A percentile compares a stretch with the other conserved stretches of the same genome.
Conservation (phyloP, 1,140 invertebrate species). For the Tetragnatha versicolor region DNA sequence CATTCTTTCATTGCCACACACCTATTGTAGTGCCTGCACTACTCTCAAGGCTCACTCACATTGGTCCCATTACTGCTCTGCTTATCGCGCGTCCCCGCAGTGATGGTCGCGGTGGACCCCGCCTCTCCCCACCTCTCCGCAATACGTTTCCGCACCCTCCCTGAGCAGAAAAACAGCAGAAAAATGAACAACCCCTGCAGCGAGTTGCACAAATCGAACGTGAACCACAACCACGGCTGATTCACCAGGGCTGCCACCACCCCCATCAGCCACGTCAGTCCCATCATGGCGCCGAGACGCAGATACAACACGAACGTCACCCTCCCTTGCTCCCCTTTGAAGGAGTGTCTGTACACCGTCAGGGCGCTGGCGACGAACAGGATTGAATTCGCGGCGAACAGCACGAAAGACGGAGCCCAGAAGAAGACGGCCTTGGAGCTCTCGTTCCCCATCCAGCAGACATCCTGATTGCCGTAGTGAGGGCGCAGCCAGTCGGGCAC, state of each 20-base stretch:
- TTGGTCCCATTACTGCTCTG: too few relatives aligned
- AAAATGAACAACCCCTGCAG: constrained; percentile 71
- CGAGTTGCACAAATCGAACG: constrained; percentile 69
- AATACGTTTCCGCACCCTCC: constrained; percentile 21
- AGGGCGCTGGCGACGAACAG: constrained; percentile 68
- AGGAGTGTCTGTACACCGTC: constrained; percentile 64
- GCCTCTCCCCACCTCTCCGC: too few relatives aligned
- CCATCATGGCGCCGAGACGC: constrained; percentile 65
- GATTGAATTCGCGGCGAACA: constrained; percentile 67
- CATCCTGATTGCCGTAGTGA: constrained; percentile 63
- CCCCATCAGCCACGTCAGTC: constrained; percentile 68
- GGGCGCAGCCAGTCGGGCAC: constrained; percentile 63
- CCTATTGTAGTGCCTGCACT: too few relatives aligned
- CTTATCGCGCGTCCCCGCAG: too few relatives aligned
- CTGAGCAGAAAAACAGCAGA: constrained; percentile 67
- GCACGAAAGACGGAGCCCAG: constrained; percentile 65
- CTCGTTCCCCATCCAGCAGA: constrained; percentile 69
- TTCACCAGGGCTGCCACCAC: constrained; percentile 62
- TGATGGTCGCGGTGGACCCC: too few relatives aligned
- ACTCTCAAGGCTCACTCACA: too few relatives aligned
- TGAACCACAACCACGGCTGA: constrained; percentile 62
- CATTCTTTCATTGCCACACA: too few relatives aligned
- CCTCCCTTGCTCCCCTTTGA: constrained; percentile 56
- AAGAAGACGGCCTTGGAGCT: constrained; percentile 68
- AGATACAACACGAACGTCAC: constrained; percentile 68